A percentile compares a stretch with the other conserved stretches of the same genome.
Evolutionary conservation across 2,888 invertebrate species (phyloP).

Genomic region (Sphinx pinastri): DNA sequence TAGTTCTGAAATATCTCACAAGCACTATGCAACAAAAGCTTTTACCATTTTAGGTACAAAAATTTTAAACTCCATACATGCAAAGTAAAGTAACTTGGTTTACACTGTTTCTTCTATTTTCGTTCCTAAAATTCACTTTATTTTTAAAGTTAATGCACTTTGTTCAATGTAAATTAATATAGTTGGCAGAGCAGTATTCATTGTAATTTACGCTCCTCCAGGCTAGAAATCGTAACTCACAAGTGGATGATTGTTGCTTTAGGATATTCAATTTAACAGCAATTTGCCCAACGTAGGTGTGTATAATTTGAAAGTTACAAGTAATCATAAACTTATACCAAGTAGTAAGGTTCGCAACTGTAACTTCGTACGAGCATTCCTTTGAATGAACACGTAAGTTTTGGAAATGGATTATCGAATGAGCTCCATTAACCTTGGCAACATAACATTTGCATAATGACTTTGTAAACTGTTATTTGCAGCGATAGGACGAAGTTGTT

Average conservation of each 20-base stretch:
- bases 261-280: constrained; percentile 37
- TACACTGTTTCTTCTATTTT: background rate
- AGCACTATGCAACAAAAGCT: background rate
- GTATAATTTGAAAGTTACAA: constrained; percentile 43
- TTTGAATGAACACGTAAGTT: constrained; percentile 55
- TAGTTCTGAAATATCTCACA: background rate
- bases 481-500: background rate
- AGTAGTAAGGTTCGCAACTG: constrained; percentile 57
- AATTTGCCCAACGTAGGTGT: constrained; percentile 34
- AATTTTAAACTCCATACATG: background rate
- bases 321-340: constrained; percentile 61
- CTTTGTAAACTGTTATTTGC: background rate
- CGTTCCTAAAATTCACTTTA: background rate
- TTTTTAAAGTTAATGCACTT: constrained; percentile 7
- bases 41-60: background rate
- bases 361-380: constrained; percentile 57
- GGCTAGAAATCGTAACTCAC: constrained; percentile 10
- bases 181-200: constrained; percentile 6
- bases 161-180: background rate
- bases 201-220: background rate
- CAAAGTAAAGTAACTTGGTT: background rate
- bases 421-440: constrained; percentile 43
- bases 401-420: constrained; percentile 52
- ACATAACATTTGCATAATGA: constrained; percentile 5
- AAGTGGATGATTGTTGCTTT: constrained; percentile 34